Conservation (phyloP, 2,888 invertebrate species). For the Ecliptopera silaceata region DNA sequence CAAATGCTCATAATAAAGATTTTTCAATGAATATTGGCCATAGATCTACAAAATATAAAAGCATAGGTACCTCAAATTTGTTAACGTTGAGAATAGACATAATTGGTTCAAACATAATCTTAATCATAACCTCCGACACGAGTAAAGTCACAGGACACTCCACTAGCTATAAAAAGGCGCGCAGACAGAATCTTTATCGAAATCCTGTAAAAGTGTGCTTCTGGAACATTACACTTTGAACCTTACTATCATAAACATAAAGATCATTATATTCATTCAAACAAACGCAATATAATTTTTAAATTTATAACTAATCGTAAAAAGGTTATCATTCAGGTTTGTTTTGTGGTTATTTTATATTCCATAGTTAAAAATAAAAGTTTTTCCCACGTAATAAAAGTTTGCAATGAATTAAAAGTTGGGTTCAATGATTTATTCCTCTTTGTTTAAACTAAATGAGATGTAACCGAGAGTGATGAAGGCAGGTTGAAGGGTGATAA, state of each 20-base stretch:
- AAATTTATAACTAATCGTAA: constrained; percentile 54
- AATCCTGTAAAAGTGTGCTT: constrained; percentile 26
- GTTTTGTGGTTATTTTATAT: constrained; percentile 53
- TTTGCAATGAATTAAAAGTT: constrained; percentile 40
- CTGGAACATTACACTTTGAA: constrained; percentile 19
- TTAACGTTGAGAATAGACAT: too few species aligned
- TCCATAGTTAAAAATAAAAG: constrained; percentile 30
- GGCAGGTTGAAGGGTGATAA: constrained; percentile 19
- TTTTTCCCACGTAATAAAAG: constrained; percentile 53
- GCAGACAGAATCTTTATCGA: constrained; percentile 55
- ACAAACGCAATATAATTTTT: constrained; percentile 38
- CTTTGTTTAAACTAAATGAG: constrained; percentile 50
- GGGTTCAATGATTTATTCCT: constrained; percentile 62
- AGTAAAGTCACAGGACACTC: neutral
- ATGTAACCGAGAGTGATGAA: constrained; percentile 34
- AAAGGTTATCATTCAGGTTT: constrained; percentile 58
- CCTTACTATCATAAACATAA: constrained; percentile 18
- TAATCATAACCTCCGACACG: neutral
- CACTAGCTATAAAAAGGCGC: constrained; percentile 52
- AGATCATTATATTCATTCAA: constrained; percentile 4
- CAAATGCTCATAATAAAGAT: too few species aligned
- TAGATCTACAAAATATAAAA: too few species aligned
- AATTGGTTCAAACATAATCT: neutral
- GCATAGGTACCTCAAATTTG: too few species aligned
- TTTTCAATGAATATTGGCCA: too few species aligned